Evolutionary conservation across 1,140 invertebrate species (phyloP), one percentile per base, ranked within the genome.

Genomic region (Zaprionus kolodkinae): DNA sequence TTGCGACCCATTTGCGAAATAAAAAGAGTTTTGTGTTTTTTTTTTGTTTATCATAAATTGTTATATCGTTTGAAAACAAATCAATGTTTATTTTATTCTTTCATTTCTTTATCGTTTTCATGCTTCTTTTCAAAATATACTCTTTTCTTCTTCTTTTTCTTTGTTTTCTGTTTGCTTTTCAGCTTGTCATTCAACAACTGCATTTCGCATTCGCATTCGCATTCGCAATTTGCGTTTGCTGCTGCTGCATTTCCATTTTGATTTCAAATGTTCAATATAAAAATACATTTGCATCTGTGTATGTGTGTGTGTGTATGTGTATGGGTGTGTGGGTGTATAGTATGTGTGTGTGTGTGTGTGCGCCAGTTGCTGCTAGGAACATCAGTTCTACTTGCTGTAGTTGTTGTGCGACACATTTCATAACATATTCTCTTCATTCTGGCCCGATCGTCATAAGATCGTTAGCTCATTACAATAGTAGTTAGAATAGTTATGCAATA

Each of bases 31-130:
- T 50, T 55, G 25, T 74, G 52, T 45, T 11, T 15, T 60, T 48
- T 60, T 56, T 64, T 70, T 72, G 40, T 67, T 61, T 57, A 68
- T 72, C 64, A 12, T 60, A 72, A 72, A 68, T 77, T 77, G 62
- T 77, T 78, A 72, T 74, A 59, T 78, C 72, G 64, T 64, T 76
- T 63, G 50, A 79, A 76, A 86, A 86, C 74, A 86, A 85, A 59
- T 86, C 36, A 78, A 78, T 81, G 71, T 82, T 85, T 86, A 45
- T 60, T 84, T 84, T 85, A 85, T 85, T 62, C 61, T 64, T 56
- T 57, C 52, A 59, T 59, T 59, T 63, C 67, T 33, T 40, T 76
- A 50, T 50, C 6, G 33, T 63, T 55, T 30, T 30, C 27, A 30
- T 30, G 27, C 3, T 4, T 59, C 33, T 38, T 38, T 77, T 76